Percentiles rank a stretch among this genome's conserved stretches.
These are phyloP conservation scores for Agrotis puta DNA, from an alignment of 2,888 invertebrate genomes.

Conservation along the genomic window DNA sequence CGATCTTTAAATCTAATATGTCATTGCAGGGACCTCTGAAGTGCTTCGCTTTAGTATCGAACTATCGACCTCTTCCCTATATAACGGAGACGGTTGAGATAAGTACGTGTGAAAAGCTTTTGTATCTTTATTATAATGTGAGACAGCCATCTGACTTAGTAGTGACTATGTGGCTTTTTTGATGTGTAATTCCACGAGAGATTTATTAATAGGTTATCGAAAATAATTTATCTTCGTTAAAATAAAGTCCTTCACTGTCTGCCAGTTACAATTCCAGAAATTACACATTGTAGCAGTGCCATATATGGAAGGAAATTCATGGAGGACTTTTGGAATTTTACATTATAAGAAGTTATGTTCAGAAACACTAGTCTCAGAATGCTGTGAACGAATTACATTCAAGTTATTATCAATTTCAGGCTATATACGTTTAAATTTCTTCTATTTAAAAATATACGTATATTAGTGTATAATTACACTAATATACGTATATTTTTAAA, in stretches of 20 bases:
- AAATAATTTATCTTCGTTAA: too few species aligned
- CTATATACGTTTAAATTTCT: too few species aligned
- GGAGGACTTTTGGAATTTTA: too few species aligned
- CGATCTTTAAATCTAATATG: slow-evolving; percentile 61
- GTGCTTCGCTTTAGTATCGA: slow-evolving; percentile 51
- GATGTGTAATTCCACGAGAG: background rate
- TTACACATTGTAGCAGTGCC: too few species aligned
- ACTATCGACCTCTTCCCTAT: slow-evolving; percentile 17
- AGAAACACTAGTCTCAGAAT: background rate
- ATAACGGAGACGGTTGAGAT: slow-evolving; percentile 6
- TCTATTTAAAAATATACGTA: too few species aligned
- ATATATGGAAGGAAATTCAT: too few species aligned
- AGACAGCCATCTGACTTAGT: slow-evolving; percentile 1
- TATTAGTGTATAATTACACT: too few species aligned
- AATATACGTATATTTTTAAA: too few species aligned
- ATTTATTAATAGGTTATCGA: background rate
- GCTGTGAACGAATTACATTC: background rate
- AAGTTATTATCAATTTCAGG: background rate
- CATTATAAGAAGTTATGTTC: too few species aligned
- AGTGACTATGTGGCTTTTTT: background rate
- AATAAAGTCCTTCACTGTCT: too few species aligned
- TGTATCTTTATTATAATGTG: slow-evolving; percentile 6
- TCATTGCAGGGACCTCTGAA: slow-evolving; percentile 51
- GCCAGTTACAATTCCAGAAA: too few species aligned
- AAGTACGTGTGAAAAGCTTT: slow-evolving; percentile 14